Conservation (phyloP, 2,888 invertebrate genomes). For the Aromia moschata region DNA sequence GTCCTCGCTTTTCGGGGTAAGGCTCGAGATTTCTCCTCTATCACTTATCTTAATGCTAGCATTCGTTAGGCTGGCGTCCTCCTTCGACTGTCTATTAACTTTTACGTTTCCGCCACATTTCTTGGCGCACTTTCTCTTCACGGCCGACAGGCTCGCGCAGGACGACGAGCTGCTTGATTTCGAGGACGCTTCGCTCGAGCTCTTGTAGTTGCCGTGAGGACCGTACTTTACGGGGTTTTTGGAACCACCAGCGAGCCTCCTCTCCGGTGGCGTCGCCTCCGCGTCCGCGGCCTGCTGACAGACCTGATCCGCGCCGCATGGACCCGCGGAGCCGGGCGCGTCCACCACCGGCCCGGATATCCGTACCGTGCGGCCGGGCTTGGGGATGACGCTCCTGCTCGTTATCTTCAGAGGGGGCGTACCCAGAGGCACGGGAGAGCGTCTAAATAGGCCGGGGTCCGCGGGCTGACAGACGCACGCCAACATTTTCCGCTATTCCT, state of each 20-base stretch:
- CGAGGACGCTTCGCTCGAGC: not conserved
- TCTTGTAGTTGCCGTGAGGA: not conserved
- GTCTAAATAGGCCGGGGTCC: slow-evolving; percentile 69
- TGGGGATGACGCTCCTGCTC: slow-evolving; percentile 50
- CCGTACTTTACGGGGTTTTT: not conserved
- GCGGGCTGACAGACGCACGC: slow-evolving; percentile 75
- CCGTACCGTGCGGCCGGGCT: slow-evolving; percentile 46
- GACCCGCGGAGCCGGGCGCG: slow-evolving; percentile 42
- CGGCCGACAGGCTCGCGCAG: slow-evolving; percentile 24
- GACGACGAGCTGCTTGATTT: slow-evolving; percentile 12
- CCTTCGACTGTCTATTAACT: slow-evolving; percentile 12
- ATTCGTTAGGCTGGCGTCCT: slow-evolving; percentile 15
- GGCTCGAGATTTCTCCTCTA: slow-evolving; percentile 30
- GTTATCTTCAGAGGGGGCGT: slow-evolving; percentile 58
- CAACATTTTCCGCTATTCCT: slow-evolving; percentile 64
- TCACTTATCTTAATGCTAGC: slow-evolving; percentile 26
- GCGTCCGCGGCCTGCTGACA: not conserved
- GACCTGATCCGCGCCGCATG: slow-evolving; percentile 16
- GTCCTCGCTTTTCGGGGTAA: slow-evolving; percentile 28
- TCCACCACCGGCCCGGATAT: slow-evolving; percentile 48
- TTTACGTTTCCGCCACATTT: slow-evolving; percentile 23
- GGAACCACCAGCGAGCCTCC: not conserved
- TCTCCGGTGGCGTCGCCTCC: not conserved
- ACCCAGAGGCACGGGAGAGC: slow-evolving; percentile 65
- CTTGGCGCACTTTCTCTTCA: slow-evolving; percentile 31